Evolutionary conservation across 1,140 invertebrate species (phyloP).

Genomic region (Choristoneura fumiferana): DNA sequence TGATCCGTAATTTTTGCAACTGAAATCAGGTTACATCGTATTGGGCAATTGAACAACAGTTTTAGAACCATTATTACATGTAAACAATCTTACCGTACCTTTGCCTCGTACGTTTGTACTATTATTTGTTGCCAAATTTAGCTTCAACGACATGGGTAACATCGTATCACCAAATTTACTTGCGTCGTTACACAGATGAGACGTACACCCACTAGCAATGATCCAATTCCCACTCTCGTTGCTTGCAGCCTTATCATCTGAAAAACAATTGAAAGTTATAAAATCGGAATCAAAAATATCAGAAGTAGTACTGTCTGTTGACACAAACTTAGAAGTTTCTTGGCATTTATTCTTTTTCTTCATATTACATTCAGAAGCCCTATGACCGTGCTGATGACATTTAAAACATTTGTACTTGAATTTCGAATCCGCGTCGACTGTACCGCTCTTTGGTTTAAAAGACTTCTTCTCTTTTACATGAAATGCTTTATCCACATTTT

Average conservation of each 20-base stretch:
- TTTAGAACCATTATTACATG: background rate
- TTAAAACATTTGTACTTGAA: conserved; percentile 2
- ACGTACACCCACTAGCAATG: no score
- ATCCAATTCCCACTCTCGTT: no score
- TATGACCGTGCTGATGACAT: conserved; percentile 6
- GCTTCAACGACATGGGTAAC: no score
- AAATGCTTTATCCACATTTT: background rate
- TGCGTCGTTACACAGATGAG: no score
- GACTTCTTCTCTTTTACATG: background rate
- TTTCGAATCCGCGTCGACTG: background rate
- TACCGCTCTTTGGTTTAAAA: background rate
- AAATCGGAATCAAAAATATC: no score
- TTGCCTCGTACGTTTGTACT: no score
- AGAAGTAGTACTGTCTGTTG: no score
- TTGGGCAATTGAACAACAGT: background rate
- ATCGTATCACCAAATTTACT: no score
- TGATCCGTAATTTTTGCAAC: conserved; percentile 10
- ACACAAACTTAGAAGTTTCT: background rate
- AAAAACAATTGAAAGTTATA: no score
- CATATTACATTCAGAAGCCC: background rate
- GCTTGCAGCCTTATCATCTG: no score
- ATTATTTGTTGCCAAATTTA: no score
- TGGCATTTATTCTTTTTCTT: background rate
- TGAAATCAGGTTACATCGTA: conserved; percentile 4
- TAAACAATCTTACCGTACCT: no score